phyloP scores from a whole-genome alignment of 2,797 vertebrate genomes.

The Myripristis murdjan region DNA sequence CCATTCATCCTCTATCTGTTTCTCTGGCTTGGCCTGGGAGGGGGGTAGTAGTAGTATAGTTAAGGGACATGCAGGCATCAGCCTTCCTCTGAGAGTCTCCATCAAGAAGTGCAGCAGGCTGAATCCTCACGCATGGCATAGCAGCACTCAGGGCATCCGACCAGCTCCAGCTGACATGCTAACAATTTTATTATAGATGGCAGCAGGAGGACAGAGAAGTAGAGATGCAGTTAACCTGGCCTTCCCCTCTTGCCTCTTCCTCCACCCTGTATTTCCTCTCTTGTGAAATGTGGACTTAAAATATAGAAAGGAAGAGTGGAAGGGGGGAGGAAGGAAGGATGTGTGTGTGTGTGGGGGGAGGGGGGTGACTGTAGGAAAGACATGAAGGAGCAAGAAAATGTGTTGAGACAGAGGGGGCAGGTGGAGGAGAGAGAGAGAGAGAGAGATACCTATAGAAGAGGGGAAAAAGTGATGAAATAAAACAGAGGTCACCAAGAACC shows the following conservation, averaged over 20 bases:
- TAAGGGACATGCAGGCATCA: constrained; percentile 79
- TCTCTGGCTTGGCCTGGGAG: constrained; percentile 61
- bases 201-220: constrained; percentile 40
- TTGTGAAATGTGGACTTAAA: no score
- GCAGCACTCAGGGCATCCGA: constrained; percentile 80
- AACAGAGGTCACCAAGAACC: no score
- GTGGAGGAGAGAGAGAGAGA: background rate
- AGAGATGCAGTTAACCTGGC: background rate
- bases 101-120: constrained; percentile 17
- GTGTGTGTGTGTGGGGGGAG: no score
- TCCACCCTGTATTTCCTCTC: no score
- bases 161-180: constrained; percentile 86
- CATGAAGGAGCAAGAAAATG: background rate
- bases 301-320: background rate
- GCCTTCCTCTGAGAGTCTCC: constrained; percentile 57
- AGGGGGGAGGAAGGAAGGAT: background rate
- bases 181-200: constrained; percentile 86
- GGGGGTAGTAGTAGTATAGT: constrained; percentile 55
- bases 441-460: background rate
- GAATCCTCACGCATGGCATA: constrained; percentile 81
- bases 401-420: background rate
- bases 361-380: background rate
- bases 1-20: constrained; percentile 44
- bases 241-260: background rate
- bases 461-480: no score